Evolutionary conservation across 2,888 invertebrate genomes (phyloP).

Genomic region (Schizotus pectinicornis): DNA sequence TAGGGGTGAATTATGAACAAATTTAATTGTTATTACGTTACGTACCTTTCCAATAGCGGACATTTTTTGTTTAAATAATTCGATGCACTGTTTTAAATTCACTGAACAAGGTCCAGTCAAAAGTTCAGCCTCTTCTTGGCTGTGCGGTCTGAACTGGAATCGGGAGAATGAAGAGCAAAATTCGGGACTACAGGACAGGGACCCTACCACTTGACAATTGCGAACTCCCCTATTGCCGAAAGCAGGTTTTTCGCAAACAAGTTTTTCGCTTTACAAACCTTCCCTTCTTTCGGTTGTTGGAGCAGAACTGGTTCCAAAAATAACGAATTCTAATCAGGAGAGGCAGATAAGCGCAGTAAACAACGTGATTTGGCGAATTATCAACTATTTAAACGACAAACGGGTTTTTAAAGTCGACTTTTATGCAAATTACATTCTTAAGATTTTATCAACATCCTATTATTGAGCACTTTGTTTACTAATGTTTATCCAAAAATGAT

Average conservation of each 20-base stretch:
- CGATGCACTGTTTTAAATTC: slow-evolving; percentile 6
- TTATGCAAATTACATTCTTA: too few species aligned
- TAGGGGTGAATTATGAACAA: background rate
- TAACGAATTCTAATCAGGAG: slow-evolving; percentile 17
- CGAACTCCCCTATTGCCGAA: slow-evolving; percentile 2
- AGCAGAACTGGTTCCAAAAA: slow-evolving; percentile 20
- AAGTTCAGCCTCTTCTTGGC: too few species aligned
- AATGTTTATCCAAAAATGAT: too few species aligned
- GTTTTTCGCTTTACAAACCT: slow-evolving; percentile 14
- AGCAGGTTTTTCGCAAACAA: slow-evolving; percentile 23
- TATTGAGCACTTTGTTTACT: too few species aligned
- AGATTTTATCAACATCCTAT: too few species aligned
- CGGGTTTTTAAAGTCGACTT: too few species aligned
- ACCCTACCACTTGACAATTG: background rate
- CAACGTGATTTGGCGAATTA: slow-evolving; percentile 19
- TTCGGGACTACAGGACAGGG: background rate
- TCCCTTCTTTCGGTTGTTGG: background rate
- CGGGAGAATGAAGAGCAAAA: background rate
- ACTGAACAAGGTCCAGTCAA: background rate
- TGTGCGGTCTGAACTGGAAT: background rate
- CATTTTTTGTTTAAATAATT: slow-evolving; percentile 48
- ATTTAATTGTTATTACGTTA: slow-evolving; percentile 20
- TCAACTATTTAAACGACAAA: background rate
- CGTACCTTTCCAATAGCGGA: slow-evolving; percentile 72
- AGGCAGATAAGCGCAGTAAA: slow-evolving; percentile 3